Base-by-base conservation (phyloP, 2,888 invertebrate genomes). In the Chrysotoxum bicinctum region DNA sequence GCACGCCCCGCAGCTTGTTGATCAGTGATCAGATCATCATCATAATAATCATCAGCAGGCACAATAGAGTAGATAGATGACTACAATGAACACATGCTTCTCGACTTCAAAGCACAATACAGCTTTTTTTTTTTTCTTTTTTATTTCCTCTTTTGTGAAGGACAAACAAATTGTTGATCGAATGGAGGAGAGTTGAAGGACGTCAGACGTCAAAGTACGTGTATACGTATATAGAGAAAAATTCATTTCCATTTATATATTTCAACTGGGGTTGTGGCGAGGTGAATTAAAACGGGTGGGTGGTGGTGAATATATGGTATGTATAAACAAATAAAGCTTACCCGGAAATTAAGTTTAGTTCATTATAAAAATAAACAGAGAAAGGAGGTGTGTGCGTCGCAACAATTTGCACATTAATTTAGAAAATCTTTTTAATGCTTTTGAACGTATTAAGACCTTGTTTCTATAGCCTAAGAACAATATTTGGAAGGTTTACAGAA, bases 281-380 rank as follows among this genome's bases (percentile, higher is more conserved):
- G 72, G 60, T 77, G 54, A 23, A 70, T 54, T 21, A 21, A 69
- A 48, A 14, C 35, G 64, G 35, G 64, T 73, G 69, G 62, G 78
- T 56, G 75, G 64, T 23, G 69, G 64, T 62, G 62, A 70, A 58
- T 58, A 30, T 70, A 54, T 48, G 69, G 64, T 62, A 56, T 66
- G 37, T 58, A 30, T 70, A 54, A 23, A 56, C 62, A 75, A 60
- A 74, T 56, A 64, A 78, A 74, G 78, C 43, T 60, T 72, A 68
- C 75, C 72, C 84, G 84, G 84, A 84, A 84, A 66, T 64, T 72
- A 64, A 72, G 35, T 70, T 72, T 40, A 62, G 70, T 72, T 70
- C 45, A 75, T 60, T 64, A 40, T 52, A 82, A 4, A 35, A 12
- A 74, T 64, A 19, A 19, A 35, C 7, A 35, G 23, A 21, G 7